These are phyloP conservation scores for Pollicipes pollicipes DNA, from an alignment of 1,140 invertebrate species.

Conservation along the genomic window DNA sequence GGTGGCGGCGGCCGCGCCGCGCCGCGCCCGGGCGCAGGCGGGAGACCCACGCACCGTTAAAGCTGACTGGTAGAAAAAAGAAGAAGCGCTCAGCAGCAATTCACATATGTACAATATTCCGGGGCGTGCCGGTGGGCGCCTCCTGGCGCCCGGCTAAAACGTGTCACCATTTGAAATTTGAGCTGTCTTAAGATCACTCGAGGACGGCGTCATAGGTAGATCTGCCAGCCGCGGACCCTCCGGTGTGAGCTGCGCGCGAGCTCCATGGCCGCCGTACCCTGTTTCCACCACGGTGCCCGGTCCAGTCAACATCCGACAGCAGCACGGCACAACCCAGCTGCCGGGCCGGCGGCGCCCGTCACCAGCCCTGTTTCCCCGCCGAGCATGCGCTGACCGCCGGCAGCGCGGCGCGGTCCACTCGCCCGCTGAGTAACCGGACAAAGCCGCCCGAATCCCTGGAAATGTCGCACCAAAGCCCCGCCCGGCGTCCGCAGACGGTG, in stretches of 20 bases:
- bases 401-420: not conserved
- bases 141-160: not conserved
- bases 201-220: not conserved
- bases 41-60: not conserved
- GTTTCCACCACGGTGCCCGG: not conserved
- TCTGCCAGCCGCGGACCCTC: too few species aligned
- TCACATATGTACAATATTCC: not conserved
- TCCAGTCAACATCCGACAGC: not conserved
- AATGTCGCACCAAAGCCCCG: not conserved
- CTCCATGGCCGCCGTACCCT: not conserved
- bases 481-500: not conserved
- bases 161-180: not conserved
- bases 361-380: too few species aligned
- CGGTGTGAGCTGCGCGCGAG: too few species aligned
- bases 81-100: not conserved
- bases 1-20: too few species aligned
- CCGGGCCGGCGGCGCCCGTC: too few species aligned
- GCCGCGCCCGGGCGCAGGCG: too few species aligned
- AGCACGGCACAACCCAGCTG: too few species aligned
- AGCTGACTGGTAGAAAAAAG: not conserved
- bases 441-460: not conserved
- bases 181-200: not conserved
- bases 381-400: too few species aligned
- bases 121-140: too few species aligned
- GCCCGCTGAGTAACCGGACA: not conserved